Conservation (phyloP, 2,797 vertebrate genomes). For the Xiphophorus birchmanni region DNA sequence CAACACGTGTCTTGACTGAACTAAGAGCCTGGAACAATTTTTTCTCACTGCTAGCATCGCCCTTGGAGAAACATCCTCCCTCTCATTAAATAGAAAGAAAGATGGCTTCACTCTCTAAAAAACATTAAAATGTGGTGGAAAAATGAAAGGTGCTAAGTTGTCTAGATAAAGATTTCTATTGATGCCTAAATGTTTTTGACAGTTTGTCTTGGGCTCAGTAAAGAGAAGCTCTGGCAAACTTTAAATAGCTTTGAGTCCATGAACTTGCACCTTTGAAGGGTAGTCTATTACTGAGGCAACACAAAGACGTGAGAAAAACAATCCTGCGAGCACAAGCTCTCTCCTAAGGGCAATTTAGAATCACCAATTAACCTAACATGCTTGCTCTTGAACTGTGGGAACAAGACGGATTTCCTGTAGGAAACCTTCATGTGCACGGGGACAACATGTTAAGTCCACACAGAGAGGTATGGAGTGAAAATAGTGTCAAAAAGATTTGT, state of each 20-base stretch:
- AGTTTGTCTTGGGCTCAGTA: background rate
- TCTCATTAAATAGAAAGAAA: background rate
- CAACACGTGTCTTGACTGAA: background rate
- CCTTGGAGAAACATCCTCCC: background rate
- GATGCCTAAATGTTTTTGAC: background rate
- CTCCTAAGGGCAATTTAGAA: constrained; percentile 7
- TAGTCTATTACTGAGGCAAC: background rate
- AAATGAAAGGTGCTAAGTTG: background rate
- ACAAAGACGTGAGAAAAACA: background rate
- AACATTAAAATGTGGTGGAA: background rate
- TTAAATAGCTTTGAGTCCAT: background rate
- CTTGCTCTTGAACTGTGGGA: background rate
- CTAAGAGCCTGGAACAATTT: background rate
- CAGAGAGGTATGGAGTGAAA: no score
- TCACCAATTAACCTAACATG: constrained; percentile 4
- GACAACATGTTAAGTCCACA: constrained; percentile 1
- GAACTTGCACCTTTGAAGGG: background rate
- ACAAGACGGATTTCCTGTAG: background rate
- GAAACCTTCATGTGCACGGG: background rate
- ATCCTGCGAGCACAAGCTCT: background rate
- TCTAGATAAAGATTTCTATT: background rate
- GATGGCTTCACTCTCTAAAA: background rate
- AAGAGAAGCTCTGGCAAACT: background rate
- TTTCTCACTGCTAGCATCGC: background rate
- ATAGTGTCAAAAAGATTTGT: no score